phyloP scores from a whole-genome alignment of 2,888 invertebrate genomes.

The Tortricodes alternella region DNA sequence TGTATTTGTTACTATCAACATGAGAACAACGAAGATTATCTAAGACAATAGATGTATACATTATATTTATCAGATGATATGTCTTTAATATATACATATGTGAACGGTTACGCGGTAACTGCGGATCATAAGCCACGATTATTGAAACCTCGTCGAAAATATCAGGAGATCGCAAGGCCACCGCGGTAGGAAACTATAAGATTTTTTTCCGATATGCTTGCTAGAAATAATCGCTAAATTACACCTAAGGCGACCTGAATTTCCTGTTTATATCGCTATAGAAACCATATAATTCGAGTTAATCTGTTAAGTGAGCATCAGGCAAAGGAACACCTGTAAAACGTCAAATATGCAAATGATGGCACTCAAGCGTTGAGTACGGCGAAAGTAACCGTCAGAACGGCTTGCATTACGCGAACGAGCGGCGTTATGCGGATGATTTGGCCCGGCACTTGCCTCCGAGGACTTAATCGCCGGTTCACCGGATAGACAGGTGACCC shows the following conservation, averaged over 20 bases:
- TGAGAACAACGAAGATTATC: no score
- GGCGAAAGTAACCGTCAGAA: slow-evolving; percentile 40
- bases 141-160: no score
- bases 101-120: no score
- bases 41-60: no score
- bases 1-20: no score
- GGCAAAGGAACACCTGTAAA: slow-evolving; percentile 39
- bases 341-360: slow-evolving; percentile 44
- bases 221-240: no score
- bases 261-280: background rate
- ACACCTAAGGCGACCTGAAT: no score
- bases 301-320: background rate
- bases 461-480: slow-evolving; percentile 50
- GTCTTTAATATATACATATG: no score
- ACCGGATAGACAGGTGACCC: slow-evolving; percentile 44
- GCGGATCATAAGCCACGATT: no score
- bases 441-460: slow-evolving; percentile 49
- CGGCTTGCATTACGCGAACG: slow-evolving; percentile 40
- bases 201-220: no score
- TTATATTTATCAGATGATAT: no score
- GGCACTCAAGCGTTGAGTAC: slow-evolving; percentile 36
- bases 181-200: no score
- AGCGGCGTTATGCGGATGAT: slow-evolving; percentile 48
- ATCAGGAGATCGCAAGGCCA: background rate
- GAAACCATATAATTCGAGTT: background rate